A percentile compares a stretch with the other conserved stretches of the same genome.
Conservation (phyloP, 2,797 vertebrate genomes). For the Helostoma temminkii region DNA sequence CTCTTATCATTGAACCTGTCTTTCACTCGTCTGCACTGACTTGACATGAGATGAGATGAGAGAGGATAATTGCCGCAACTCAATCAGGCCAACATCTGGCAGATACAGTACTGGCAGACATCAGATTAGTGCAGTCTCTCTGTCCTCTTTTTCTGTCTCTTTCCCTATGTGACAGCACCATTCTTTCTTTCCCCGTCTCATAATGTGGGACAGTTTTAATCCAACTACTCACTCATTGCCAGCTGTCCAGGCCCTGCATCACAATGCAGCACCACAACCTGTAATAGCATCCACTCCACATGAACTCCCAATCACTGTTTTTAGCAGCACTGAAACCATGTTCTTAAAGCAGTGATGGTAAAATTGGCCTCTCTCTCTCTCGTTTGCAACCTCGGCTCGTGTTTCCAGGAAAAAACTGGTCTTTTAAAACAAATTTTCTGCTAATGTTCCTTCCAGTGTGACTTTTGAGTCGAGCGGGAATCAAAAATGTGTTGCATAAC, state of each 20-base stretch:
- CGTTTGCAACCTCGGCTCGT: conserved; percentile 14
- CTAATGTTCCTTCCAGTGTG: conserved; percentile 48
- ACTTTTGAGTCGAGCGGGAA: conserved; percentile 43
- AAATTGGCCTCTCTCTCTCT: conserved; percentile 34
- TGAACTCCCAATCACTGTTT: conserved; percentile 24
- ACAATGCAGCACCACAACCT: conserved; percentile 11
- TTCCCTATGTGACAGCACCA: conserved; percentile 18
- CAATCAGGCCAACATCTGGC: conserved; percentile 74
- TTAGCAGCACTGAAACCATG: conserved; percentile 17
- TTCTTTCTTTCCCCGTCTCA: conserved; percentile 33
- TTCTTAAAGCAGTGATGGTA: conserved; percentile 18
- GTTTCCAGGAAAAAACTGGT: conserved; percentile 43
- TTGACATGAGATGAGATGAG: conserved; percentile 18
- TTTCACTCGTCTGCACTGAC: conserved; percentile 18
- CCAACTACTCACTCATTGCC: conserved; percentile 43
- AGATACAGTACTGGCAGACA: conserved; percentile 45
- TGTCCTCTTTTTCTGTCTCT: conserved; percentile 51
- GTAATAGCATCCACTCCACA: conserved; percentile 9
- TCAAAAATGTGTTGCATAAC: conserved; percentile 63
- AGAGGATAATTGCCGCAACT: conserved; percentile 40
- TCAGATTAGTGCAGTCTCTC: conserved; percentile 60
- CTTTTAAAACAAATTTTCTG: conserved; percentile 44
- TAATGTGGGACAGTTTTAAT: conserved; percentile 67
- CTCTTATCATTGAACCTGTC: background rate
- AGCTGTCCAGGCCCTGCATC: conserved; percentile 53